These are phyloP conservation scores for Papilio dardanus DNA, from an alignment of 1,140 invertebrate species.

Conservation along the genomic window DNA sequence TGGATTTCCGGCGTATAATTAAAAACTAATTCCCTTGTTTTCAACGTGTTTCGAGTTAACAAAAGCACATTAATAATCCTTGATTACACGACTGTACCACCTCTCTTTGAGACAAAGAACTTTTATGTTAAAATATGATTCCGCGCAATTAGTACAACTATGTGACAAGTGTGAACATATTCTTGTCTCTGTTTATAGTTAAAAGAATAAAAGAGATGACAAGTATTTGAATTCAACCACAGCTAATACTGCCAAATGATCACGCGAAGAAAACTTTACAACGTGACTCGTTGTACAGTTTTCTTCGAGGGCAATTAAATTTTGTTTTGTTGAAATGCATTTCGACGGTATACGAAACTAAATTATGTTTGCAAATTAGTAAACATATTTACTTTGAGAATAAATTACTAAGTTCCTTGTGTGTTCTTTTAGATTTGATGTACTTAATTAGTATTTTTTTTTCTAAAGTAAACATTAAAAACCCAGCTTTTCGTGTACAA, in stretches of 20 bases:
- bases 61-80: slow-evolving; percentile 70
- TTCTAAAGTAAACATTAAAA: too few relatives aligned
- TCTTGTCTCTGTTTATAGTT: background rate
- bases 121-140: slow-evolving; percentile 44
- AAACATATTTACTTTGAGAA: background rate
- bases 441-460: background rate
- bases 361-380: background rate
- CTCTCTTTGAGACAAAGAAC: slow-evolving; percentile 52
- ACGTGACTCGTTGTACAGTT: background rate
- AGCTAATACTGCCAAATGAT: slow-evolving; percentile 16
- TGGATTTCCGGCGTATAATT: slow-evolving; percentile 64
- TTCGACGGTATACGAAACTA: background rate
- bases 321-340: background rate
- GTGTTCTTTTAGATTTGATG: background rate
- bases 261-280: slow-evolving; percentile 12
- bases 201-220: background rate
- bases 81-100: slow-evolving; percentile 52
- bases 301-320: slow-evolving; percentile 4
- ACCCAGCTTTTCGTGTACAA: too few relatives aligned
- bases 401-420: background rate
- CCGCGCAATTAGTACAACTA: slow-evolving; percentile 36
- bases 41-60: slow-evolving; percentile 56
- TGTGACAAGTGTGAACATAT: background rate
- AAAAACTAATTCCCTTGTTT: slow-evolving; percentile 66
- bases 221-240: background rate